Base-by-base conservation (phyloP, 2,113 vertebrate species). In the Neolamprologus variostigma region DNA sequence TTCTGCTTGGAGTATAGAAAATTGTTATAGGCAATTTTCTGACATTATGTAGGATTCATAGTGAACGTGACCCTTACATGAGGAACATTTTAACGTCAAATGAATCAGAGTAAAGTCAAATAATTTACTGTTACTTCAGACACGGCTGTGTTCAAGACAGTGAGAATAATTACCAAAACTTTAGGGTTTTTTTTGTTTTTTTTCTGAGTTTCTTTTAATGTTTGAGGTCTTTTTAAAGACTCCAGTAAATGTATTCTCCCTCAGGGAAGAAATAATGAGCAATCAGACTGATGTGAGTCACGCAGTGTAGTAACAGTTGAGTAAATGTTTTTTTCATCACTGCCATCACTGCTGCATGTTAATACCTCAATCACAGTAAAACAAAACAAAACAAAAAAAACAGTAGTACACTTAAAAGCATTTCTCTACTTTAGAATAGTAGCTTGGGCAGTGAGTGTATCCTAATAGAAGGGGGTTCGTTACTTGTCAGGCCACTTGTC, bases 251-350 rank as follows among this genome's bases (percentile, higher is more conserved):
- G 26, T 78, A 19, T 51, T 51, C 45, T n/a, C 26, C 45, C 45
- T n/a, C 9, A 31, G 71, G 42, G 7, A 12, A 50, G 14, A 78
- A 50, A 78, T 78, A 50, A 55, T 63, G 68, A 89, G 33, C 55
- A 73, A 82, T 21, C 26, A 71, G 28, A 51, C 23, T 35, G 23
- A 11, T 31, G 26, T 88, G 42, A 88, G 28, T 86, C 83, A 86
- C n/a, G 5, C 11, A 71, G 26, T 66, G 33, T 40, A 80, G 28
- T 33, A 80, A 84, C n/a, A 40, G 21, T 21, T 86, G 26, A 63
- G 47, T 51, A 78, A 78, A 78, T 55, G 59, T 8, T 47, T 59
- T 33, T 82, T 28, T 50, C 21, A 37, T n/a, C 47, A 83, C 11
- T 10, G 45, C 45, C 17, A 55, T 26, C 16, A 42, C 31, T 55